Evolutionary conservation across 2,113 vertebrate species (phyloP), one percentile per base, ranked within the genome.

Genomic region (Neomonachus schauinslandi): DNA sequence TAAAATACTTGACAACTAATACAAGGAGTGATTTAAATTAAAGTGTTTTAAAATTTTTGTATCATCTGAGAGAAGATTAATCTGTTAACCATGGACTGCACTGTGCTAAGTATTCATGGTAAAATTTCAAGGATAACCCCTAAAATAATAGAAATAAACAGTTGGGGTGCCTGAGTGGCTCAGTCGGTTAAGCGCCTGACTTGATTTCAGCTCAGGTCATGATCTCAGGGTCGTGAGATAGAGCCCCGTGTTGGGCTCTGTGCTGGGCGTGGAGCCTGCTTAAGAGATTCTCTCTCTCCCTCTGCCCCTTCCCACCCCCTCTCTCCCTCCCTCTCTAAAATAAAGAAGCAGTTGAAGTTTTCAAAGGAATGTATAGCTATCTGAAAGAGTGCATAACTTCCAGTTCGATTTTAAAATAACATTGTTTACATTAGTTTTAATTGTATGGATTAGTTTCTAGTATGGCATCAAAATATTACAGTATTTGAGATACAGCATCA

Each of bases 371-470:
- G 16, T 82, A 11, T 42, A 91, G 24, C 6, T 82, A 61, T 7
- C 5, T 24, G 6, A 91, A 79, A 94, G 11, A 87, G n/a, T 83
- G 4, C 2, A 51, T 51, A 88, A 67, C 28, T 96, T 91, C 2
- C 39, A 46, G 42, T 79, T 57, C 80, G 2, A 91, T 79, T 94
- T 97, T 53, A 79, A 72, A 91, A 74, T 88, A 80, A 81, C 92
- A 67, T 59, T 89, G 55, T 92, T 69, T 46, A 59, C 24, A 83
- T 46, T 90, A 26, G 13, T 49, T 90, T 80, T 76, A 85, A 95
- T 49, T 76, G 13, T 67, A 86, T 55, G 86, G 26, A 31, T 49
- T 28, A 77, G 7, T 49, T 16, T 69, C 36, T 49, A 57, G 22
- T 61, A 31, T 31, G 22, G 65, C 79, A 77, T 72, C 76, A 91